Evolutionary conservation across 2,888 invertebrate genomes (phyloP), one percentile per base, ranked within the genome.

Genomic region (Globia sparganii): DNA sequence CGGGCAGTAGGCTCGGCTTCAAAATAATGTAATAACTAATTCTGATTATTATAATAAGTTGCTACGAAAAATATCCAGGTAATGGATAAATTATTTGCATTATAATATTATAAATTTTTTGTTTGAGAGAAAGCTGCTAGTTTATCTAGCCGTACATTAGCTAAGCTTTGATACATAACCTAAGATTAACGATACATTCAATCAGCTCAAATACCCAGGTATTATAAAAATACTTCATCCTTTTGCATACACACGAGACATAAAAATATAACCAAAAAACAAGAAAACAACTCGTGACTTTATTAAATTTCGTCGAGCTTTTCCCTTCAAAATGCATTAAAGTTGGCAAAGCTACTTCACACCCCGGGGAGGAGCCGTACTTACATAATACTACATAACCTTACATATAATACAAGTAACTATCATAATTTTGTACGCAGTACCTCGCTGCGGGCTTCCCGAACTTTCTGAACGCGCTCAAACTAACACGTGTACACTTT

Each of bases 31-130:
- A 40, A 82, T 78, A 72, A 72, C 49, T 49, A 75, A 78, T 75
- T 72, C 65, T 83, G 74, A 75, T 82, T 83, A 78, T 77, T 66
- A 75, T 66, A 78, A 83, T 70, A 75, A 78, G 37, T 83, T 72
- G 37, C 49, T 83, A 37, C 53, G 28, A 13, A 58, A 78, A 71
- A 74, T 68, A 25, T 78, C 43, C 40, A 81, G 72, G 65, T 77
- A 49, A 61, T 81, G 56, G 46, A 46, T 77, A 72, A 59, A 49
- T 68, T 72, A 56, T 65, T 76, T 59, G 13, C 18, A 72, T 28
- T 40, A 61, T 43, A 56, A 21, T 31, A 65, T 31, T 18, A 28
- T 9, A n/a, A n/a, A 3, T 43, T 43, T 67, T 77, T 46, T 61
- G 9, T 40, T n/a, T 37, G 1, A 65, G 40, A 59, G 34, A 53